phyloP scores from a whole-genome alignment of 2,888 invertebrate species.

The Aphelenchoides bicaudatus region DNA sequence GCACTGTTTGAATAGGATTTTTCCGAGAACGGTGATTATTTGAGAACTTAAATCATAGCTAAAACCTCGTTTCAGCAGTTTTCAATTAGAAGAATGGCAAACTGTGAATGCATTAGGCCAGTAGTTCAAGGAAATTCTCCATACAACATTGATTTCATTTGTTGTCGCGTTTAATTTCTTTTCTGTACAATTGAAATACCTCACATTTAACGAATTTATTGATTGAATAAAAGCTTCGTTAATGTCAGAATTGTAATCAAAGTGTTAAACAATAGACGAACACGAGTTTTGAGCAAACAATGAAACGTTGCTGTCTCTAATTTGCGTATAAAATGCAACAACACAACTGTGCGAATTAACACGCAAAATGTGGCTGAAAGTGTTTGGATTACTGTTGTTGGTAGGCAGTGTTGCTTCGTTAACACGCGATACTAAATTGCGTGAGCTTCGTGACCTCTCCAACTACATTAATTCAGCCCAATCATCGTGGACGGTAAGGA shows the following conservation, averaged over 20 bases:
- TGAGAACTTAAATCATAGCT: neutral
- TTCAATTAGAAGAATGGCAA: constrained; percentile 27
- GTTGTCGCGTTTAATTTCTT: constrained; percentile 31
- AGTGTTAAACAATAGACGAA: neutral
- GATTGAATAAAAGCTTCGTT: neutral
- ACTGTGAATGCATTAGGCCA: constrained; percentile 40
- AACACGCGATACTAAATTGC: too few relatives aligned
- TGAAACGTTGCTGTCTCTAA: too few relatives aligned
- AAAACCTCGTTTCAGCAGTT: constrained; percentile 19
- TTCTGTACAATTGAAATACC: neutral
- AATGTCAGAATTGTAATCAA: neutral
- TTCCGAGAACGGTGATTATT: constrained; percentile 18
- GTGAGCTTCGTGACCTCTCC: too few relatives aligned
- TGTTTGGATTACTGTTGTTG: too few relatives aligned
- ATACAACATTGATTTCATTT: constrained; percentile 33
- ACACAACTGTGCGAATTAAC: too few relatives aligned
- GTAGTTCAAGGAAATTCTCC: constrained; percentile 38
- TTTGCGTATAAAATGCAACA: too few relatives aligned
- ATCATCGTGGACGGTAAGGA: too few relatives aligned
- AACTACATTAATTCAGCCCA: too few relatives aligned
- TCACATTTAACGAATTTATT: neutral
- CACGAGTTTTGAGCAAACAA: neutral
- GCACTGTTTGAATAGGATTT: constrained; percentile 17
- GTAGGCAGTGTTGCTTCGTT: too few relatives aligned
- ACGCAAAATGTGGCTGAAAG: too few relatives aligned